These are phyloP conservation scores for Helobdella robusta DNA, from an alignment of 2,888 invertebrate genomes.

Conservation along the genomic window DNA sequence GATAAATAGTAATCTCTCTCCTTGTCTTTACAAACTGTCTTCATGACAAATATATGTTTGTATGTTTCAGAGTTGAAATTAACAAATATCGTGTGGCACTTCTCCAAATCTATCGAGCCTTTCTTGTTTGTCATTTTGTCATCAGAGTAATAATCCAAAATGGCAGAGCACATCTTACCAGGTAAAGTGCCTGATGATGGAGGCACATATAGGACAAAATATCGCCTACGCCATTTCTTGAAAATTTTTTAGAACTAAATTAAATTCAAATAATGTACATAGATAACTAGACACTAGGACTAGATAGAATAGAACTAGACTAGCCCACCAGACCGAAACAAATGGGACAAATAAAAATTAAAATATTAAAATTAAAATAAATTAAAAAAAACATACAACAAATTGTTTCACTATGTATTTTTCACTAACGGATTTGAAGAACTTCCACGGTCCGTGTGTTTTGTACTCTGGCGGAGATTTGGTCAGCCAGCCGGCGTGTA, in stretches of 20 bases:
- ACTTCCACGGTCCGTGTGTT: neutral
- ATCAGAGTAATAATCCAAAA: slow-evolving; percentile 21
- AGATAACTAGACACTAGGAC: neutral
- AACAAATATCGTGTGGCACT: slow-evolving; percentile 6
- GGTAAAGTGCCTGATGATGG: slow-evolving; percentile 5
- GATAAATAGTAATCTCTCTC: slow-evolving; percentile 16
- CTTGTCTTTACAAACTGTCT: slow-evolving; percentile 1
- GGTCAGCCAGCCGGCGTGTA: slow-evolving; percentile 11
- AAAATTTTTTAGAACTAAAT: too few species aligned
- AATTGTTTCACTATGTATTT: too few species aligned
- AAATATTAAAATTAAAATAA: too few species aligned
- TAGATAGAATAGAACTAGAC: neutral
- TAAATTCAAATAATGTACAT: neutral
- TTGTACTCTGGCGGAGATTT: slow-evolving; percentile 17
- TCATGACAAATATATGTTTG: slow-evolving; percentile 18
- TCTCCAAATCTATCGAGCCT: slow-evolving; percentile 16
- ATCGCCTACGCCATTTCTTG: slow-evolving; percentile 24
- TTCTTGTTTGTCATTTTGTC: slow-evolving; percentile 18
- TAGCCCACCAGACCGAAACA: too few species aligned
- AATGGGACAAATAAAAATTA: too few species aligned
- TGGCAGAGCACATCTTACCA: neutral
- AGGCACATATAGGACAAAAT: slow-evolving; percentile 23
- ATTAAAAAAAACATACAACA: too few species aligned
- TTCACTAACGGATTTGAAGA: neutral
- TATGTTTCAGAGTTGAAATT: neutral